Percentiles rank a stretch among this genome's conserved stretches.
phyloP scores from a whole-genome alignment of 2,888 invertebrate species.

The Ariolimax columbianus region DNA sequence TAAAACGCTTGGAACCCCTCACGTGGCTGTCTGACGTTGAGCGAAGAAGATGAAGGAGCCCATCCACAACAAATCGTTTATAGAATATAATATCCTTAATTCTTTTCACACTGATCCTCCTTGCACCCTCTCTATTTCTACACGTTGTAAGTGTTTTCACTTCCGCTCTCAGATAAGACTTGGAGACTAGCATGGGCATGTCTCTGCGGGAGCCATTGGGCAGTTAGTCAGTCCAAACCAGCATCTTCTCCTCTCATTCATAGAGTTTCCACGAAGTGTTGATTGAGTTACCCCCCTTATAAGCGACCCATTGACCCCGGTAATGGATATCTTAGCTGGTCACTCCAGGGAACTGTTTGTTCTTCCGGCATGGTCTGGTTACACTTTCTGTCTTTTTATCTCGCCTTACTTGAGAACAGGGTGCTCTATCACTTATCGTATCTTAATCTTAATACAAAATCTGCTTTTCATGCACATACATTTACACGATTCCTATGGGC shows the following conservation, averaged over 20 bases:
- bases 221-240: background rate
- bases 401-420: too few species aligned
- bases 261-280: conserved; percentile 7
- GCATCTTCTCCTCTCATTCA: background rate
- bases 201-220: background rate
- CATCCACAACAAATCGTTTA: too few species aligned
- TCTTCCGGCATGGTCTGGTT: background rate
- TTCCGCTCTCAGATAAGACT: background rate
- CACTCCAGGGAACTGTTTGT: background rate
- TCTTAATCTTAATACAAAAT: too few species aligned
- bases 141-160: background rate
- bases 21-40: too few species aligned
- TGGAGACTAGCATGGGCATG: background rate
- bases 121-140: background rate
- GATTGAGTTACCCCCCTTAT: background rate
- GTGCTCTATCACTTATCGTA: too few species aligned
- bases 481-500: too few species aligned
- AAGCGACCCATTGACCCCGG: background rate
- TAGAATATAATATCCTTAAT: too few species aligned
- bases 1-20: too few species aligned
- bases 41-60: too few species aligned
- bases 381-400: too few species aligned
- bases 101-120: background rate
- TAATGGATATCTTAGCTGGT: background rate
- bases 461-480: too few species aligned